Base-by-base conservation (phyloP, 1,140 invertebrate species). In the Chironomus tepperi region DNA sequence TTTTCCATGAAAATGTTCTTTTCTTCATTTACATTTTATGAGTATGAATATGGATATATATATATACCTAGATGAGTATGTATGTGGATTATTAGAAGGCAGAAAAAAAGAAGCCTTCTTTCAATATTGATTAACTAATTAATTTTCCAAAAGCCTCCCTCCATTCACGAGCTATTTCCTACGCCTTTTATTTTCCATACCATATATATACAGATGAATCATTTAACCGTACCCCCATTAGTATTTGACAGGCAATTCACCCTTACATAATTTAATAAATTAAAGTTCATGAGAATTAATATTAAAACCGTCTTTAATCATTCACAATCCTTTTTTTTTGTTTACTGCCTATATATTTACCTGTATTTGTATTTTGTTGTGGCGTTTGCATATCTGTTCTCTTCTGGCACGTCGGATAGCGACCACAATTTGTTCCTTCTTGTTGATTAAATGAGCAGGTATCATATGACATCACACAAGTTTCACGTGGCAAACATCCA, bases 401-500 rank as follows among this genome's bases (percentile, higher is more conserved):
- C 83, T 85, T 86, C 77, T 85, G 85, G 77, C 89, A 90, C 24
- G 88, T 90, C 24, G 89, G 89, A 79, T 89, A 90, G 64, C 81
- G 84, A 67, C 89, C 89, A 74, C 89, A 90, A 74, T 87, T 83
- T 77, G 84, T 85, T 47, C 85, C 86, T 73, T 85, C 83, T 42
- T 83, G 80, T 43, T 82, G 80, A 73, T 83, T 81, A 76, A 83
- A 85, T 5, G 84, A 84, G 79, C 90, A 91, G 2, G 89, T 88
- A 78, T 91, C 89, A 76, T 89, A 88, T 18, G 85, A 87, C 79
- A 92, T 86, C n/a, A 91, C 85, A 79, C 90, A 91, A 74, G 86
- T 85, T 82, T 92, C 87, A 76, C 84, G 89, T 77, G 86, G 89
- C 24, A 86, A 81, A 78, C 90, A 92, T 74, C 90, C 90, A 77